These are phyloP conservation scores for Nasonia vitripennis DNA, from an alignment of 1,140 invertebrate genomes.

Conservation along the genomic window DNA sequence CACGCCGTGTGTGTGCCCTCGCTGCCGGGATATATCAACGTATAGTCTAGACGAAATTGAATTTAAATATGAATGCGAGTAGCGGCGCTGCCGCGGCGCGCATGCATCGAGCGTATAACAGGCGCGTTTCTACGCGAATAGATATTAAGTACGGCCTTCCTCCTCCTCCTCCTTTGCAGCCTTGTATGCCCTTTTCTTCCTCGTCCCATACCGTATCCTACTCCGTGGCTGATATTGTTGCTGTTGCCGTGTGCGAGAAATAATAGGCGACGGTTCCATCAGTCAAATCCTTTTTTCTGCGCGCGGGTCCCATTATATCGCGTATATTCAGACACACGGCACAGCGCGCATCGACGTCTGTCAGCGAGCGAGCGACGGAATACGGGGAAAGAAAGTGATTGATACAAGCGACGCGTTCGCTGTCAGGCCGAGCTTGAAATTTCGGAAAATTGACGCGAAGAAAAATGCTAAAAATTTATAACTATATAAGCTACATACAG, in stretches of 20 bases:
- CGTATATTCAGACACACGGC: not conserved
- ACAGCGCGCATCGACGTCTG: not conserved
- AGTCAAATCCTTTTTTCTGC: not conserved
- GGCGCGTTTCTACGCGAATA: constrained; percentile 40
- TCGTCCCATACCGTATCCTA: too few relatives aligned
- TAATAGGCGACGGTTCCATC: not conserved
- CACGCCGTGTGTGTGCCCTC: constrained; percentile 15
- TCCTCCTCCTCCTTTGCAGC: too few relatives aligned
- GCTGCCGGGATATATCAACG: constrained; percentile 10
- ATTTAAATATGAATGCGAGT: constrained; percentile 62
- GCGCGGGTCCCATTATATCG: not conserved
- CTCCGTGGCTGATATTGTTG: too few relatives aligned
- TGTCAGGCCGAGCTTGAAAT: constrained; percentile 25
- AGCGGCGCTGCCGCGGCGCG: constrained; percentile 26
- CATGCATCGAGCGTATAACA: constrained; percentile 39
- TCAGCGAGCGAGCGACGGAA: not conserved
- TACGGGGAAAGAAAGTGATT: constrained; percentile 6
- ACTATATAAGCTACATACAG: too few relatives aligned
- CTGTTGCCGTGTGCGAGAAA: not conserved
- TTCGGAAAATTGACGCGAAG: constrained; percentile 12
- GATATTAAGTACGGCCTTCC: constrained; percentile 40
- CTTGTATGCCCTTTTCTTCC: too few relatives aligned
- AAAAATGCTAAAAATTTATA: too few relatives aligned
- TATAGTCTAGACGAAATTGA: constrained; percentile 60
- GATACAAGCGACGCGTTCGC: constrained; percentile 26